Percentiles rank a stretch among this genome's conserved stretches.
Conservation (phyloP, 2,888 invertebrate species). For the Koerneria pararmatus region DNA sequence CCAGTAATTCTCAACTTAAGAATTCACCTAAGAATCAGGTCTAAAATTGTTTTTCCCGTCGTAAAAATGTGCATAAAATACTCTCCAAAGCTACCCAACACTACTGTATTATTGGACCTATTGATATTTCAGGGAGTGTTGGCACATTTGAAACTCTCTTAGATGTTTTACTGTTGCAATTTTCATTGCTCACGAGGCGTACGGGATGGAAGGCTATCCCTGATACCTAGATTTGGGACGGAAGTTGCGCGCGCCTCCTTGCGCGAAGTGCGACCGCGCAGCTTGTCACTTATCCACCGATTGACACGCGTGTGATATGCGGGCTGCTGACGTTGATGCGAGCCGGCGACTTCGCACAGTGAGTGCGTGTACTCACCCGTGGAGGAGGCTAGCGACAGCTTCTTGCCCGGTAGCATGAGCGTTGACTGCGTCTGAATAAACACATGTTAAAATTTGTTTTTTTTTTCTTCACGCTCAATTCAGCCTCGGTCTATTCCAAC, state of each 20-base stretch:
- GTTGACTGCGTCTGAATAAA: conserved; percentile 45
- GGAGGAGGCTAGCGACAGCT: conserved; percentile 40
- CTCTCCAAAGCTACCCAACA: too few relatives aligned
- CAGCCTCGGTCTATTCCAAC: too few relatives aligned
- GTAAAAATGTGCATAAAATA: too few relatives aligned
- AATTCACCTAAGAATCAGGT: too few relatives aligned
- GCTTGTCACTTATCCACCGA: conserved; percentile 42
- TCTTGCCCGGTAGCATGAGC: conserved; percentile 43
- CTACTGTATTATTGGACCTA: too few relatives aligned
- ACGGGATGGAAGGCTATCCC: conserved; percentile 22
- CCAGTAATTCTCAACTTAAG: too few relatives aligned
- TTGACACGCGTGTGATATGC: conserved; percentile 44
- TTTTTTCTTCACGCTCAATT: too few relatives aligned
- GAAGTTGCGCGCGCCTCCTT: conserved; percentile 72
- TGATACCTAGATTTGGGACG: conserved; percentile 82
- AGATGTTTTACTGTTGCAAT: too few relatives aligned
- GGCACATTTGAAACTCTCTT: background rate
- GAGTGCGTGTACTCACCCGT: conserved; percentile 45
- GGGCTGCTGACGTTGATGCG: conserved; percentile 15
- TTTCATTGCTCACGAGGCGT: background rate
- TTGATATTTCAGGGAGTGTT: too few relatives aligned
- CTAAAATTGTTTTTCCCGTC: too few relatives aligned
- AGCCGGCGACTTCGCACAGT: conserved; percentile 14
- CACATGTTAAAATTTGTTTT: too few relatives aligned
- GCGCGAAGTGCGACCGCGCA: conserved; percentile 25